A percentile compares a stretch with the other conserved stretches of the same genome.
Evolutionary conservation across 2,797 vertebrate species (phyloP).

Genomic region (Anguilla pacifica): DNA sequence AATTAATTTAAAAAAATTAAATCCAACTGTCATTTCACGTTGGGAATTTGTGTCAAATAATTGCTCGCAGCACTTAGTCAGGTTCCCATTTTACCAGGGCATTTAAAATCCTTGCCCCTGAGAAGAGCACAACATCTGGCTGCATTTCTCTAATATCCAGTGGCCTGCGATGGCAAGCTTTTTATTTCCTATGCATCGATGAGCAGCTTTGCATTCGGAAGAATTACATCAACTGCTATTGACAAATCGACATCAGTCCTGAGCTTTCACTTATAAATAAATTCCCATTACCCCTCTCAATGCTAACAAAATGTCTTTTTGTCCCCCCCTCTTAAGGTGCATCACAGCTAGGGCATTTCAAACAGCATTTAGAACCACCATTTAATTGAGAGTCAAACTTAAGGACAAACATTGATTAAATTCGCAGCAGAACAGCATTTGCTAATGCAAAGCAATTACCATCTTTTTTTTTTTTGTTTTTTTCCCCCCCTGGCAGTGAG

Average conservation of each 20-base stretch:
- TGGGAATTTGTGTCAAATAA: neutral
- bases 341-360: neutral
- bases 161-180: neutral
- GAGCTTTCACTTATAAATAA: neutral
- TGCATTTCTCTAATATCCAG: neutral
- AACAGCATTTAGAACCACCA: neutral
- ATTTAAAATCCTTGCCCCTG: constrained; percentile 22
- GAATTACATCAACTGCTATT: neutral
- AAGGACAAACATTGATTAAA: neutral
- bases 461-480: neutral
- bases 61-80: constrained; percentile 21
- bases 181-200: neutral
- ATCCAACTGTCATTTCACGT: constrained; percentile 24
- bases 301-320: neutral
- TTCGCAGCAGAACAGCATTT: neutral
- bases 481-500: neutral
- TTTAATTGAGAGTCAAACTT: neutral
- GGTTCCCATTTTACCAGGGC: constrained; percentile 7
- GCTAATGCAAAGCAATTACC: neutral
- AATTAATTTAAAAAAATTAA: too few relatives aligned
- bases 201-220: neutral
- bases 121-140: constrained; percentile 12
- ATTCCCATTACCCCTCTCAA: neutral
- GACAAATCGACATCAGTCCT: neutral
- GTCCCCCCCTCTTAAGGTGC: neutral